Percentiles rank a stretch among this genome's conserved stretches.
Evolutionary conservation across 2,113 vertebrate species (phyloP).

Genomic region (Drymodes brunneopygia): DNA sequence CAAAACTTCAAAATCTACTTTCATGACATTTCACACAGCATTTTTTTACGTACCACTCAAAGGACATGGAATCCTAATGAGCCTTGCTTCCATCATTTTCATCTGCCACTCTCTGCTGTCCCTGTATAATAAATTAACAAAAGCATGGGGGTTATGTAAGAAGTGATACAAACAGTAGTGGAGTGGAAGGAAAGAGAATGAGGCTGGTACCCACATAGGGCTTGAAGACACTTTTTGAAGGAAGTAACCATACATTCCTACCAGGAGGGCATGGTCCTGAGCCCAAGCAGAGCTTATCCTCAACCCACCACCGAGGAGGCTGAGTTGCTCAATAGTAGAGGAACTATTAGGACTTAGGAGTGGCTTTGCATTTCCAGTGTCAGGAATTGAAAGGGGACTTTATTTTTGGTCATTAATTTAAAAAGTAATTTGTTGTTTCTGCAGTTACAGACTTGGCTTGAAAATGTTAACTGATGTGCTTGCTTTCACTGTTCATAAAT

Average conservation of each 20-base stretch:
- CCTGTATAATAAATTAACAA: neutral
- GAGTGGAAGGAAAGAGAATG: neutral
- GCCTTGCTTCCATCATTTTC: constrained; percentile 10
- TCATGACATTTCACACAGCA: constrained; percentile 54
- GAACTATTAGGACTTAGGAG: neutral
- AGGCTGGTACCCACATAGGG: neutral
- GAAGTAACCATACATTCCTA: neutral
- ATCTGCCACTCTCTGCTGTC: neutral
- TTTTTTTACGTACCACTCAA: neutral
- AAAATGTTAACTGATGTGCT: neutral
- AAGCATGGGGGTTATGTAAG: neutral
- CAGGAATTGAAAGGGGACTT: neutral
- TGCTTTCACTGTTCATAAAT: neutral
- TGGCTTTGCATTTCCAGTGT: neutral
- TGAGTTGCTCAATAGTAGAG: neutral
- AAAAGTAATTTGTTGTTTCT: neutral
- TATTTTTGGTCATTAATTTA: neutral
- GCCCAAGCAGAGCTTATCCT: neutral
- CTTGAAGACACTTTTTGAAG: neutral
- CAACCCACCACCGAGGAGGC: neutral
- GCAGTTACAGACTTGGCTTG: neutral
- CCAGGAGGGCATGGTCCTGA: neutral
- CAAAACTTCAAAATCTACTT: constrained; percentile 36
- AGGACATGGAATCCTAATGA: constrained; percentile 28
- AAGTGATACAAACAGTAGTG: neutral